Base-by-base conservation (phyloP, 2,797 vertebrate species). In the Pangasius sanitwongsei region DNA sequence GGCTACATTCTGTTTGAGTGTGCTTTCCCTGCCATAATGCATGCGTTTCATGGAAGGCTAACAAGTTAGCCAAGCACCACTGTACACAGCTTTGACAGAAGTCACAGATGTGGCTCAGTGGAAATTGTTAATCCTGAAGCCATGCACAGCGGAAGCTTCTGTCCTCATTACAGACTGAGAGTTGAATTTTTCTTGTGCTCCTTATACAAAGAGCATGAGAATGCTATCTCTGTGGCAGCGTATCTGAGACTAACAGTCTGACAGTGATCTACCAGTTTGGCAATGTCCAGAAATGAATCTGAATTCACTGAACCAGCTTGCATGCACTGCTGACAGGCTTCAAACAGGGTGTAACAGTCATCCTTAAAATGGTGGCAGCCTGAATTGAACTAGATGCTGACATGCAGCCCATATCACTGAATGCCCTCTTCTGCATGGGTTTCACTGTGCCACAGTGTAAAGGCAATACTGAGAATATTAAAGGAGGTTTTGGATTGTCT, bases 211-310 rank as follows among this genome's bases (percentile, higher is more conserved):
- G 6, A 55, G n/a, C 31, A 85, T 70, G 31, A 85, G 83, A 34
- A 85, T 55, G n/a, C 16, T 53, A n/a, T 16, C 65, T 70, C 48
- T 70, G 20, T 34, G 65, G 65, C 18, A 1, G 11, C 20, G 9
- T 70, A 50, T 55, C n/a, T 53, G 20, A 70, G 65, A 55, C 28
- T 37, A 65, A 69, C 44, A 85, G 63, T 70, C 20, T 85, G 83
- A 85, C 63, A 85, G 48, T 37, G 65, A 55, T 85, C 65, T 48
- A 53, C 55, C 83, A 55, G 48, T 55, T 34, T 70, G n/a, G 48
- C 65, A 72, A 61, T 89, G 72, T 74, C 74, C 77, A 87, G 83
- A 90, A 87, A 63, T 85, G 78, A 85, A 81, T 55, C 83, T 34
- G 65, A 85, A 70, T 48, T 55, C 48, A 31, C 48, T 70, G n/a